These are phyloP conservation scores for Latheticus oryzae DNA, from an alignment of 2,888 invertebrate genomes.

Conservation along the genomic window DNA sequence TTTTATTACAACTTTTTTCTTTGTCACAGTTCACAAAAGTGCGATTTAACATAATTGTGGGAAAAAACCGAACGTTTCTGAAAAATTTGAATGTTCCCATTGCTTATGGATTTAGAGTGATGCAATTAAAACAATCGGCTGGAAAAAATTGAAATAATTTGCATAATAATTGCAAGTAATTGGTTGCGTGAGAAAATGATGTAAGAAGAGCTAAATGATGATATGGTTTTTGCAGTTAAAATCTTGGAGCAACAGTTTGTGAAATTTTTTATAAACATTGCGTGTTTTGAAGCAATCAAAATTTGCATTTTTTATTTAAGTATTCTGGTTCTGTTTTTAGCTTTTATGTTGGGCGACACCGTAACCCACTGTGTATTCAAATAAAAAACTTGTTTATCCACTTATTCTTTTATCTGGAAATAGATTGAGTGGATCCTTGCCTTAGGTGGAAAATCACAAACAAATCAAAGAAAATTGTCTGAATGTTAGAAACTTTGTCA, in stretches of 20 bases:
- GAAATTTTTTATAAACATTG: too few relatives aligned
- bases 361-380: too few relatives aligned
- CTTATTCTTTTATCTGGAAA: too few relatives aligned
- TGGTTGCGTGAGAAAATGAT: constrained; percentile 15
- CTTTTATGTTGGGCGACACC: too few relatives aligned
- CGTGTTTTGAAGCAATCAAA: too few relatives aligned
- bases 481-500: too few relatives aligned
- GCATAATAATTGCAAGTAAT: constrained; percentile 12
- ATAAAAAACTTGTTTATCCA: too few relatives aligned
- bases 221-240: constrained; percentile 2
- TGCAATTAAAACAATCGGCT: constrained; percentile 17
- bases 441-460: too few relatives aligned
- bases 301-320: too few relatives aligned
- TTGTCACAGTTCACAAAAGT: constrained; percentile 23
- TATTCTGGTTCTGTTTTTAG: too few relatives aligned
- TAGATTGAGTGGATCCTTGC: too few relatives aligned
- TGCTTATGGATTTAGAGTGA: constrained; percentile 1
- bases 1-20: constrained; percentile 2
- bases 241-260: constrained; percentile 12
- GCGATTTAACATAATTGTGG: constrained; percentile 10
- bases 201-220: constrained; percentile 6
- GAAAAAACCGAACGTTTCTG: constrained; percentile 5
- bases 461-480: too few relatives aligned
- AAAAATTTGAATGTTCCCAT: constrained; percentile 2
- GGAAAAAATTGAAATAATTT: constrained; percentile 24